These are phyloP conservation scores for Isotomurus palustris DNA, from an alignment of 2,888 invertebrate genomes.

Conservation along the genomic window DNA sequence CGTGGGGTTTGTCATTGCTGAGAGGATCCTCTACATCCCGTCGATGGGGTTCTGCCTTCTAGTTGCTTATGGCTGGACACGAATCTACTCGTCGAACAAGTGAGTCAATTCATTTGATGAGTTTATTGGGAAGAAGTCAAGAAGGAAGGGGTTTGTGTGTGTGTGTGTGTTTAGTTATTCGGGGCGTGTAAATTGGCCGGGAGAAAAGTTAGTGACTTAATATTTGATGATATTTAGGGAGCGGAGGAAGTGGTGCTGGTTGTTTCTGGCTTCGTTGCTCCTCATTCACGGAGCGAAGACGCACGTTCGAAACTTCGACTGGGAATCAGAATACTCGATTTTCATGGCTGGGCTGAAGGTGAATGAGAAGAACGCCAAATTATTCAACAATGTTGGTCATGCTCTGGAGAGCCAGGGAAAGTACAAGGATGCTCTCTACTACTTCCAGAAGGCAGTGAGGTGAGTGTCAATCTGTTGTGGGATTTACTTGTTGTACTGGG, in stretches of 20 bases:
- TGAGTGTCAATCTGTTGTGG: conserved; percentile 45
- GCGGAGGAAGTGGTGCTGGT: conserved; percentile 58
- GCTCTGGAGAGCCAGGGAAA: conserved; percentile 74
- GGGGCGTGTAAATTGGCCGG: too few relatives aligned
- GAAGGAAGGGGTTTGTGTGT: too few relatives aligned
- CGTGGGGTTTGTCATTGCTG: conserved; percentile 95
- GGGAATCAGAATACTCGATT: conserved; percentile 87
- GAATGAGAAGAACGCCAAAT: conserved; percentile 86
- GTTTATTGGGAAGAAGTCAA: too few relatives aligned
- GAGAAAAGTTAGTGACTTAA: too few relatives aligned
- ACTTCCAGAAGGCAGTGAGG: conserved; percentile 84
- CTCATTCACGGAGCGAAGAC: conserved; percentile 80
- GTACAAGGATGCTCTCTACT: conserved; percentile 73
- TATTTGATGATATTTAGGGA: conserved; percentile 39
- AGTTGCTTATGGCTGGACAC: conserved; percentile 75
- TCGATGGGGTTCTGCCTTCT: conserved; percentile 96
- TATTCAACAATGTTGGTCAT: conserved; percentile 96
- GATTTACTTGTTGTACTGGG: not conserved
- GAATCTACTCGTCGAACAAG: conserved; percentile 62
- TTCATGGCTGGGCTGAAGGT: conserved; percentile 86
- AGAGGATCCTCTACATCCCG: conserved; percentile 90
- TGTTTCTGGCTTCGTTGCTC: conserved; percentile 62
- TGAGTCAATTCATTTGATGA: too few relatives aligned
- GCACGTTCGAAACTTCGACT: conserved; percentile 82
- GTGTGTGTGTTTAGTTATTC: too few relatives aligned